Evolutionary conservation across 2,113 vertebrate species (phyloP), one percentile per base, ranked within the genome.

Genomic region (Pomatostomus ruficeps): DNA sequence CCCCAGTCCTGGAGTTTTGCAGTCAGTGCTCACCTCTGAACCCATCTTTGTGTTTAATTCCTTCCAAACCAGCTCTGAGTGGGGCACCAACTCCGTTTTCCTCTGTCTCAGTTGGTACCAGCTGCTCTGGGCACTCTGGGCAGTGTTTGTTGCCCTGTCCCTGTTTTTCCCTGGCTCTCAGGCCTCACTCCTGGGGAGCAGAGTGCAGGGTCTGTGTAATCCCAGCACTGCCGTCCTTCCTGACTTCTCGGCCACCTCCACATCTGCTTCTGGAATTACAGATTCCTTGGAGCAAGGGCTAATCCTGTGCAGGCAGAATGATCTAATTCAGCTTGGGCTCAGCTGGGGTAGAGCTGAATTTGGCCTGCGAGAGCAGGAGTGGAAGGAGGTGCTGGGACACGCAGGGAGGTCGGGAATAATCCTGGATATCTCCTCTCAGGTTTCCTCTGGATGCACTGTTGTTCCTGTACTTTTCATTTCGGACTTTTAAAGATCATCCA

Each of bases 71-170:
- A 28, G 3, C 62, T 75, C 72, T 63, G 55, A 49, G 9, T 66
- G 71, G 63, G 49, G 35, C 71, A 71, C 29, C 15, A 2, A 10
- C 42, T 5, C 15, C 70, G 40, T 43, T 28, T 35, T 74, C 1
- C 0, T 16, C 17, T 46, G 77, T 21, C 26, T 70, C 7, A 0
- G 21, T 67, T 48, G 55, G 7, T 51, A 3, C 21, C 0, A 0
- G 24, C 2, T 43, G 18, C 49, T 48, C 7, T 43, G 54, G 31
- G 46, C 29, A 12, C 25, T n/a, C 73, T 13, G 21, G 14, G 35
- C 36, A 38, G 10, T 33, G 9, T 58, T 76, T 42, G 10, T 59
- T 62, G 33, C 43, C 88, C 79, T 54, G 38, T 48, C 17, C 42
- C 25, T 55, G 6, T 66, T 73, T 51, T 57, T 74, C 59, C 18